phyloP scores from a whole-genome alignment of 2,113 vertebrate species.

The Egretta garzetta region DNA sequence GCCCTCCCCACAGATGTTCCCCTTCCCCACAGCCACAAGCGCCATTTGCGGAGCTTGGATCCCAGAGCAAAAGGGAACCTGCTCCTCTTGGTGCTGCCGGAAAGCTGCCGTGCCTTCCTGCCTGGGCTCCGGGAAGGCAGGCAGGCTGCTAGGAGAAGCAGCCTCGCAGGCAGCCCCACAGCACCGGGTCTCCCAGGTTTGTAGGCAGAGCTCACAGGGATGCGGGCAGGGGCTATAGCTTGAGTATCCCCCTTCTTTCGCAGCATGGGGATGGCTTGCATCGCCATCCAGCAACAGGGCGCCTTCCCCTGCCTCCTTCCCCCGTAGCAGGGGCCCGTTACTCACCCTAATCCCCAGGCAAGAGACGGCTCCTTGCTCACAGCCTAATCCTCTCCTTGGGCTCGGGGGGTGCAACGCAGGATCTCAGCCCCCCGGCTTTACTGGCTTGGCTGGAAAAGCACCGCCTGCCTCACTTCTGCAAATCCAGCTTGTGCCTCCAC shows the following conservation, averaged over 20 bases:
- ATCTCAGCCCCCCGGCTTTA: constrained; percentile 55
- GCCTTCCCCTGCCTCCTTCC: neutral
- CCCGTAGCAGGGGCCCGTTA: neutral
- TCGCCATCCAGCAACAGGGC: neutral
- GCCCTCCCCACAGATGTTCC: rapidly evolving
- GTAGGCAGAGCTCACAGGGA: neutral
- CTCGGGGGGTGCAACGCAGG: constrained; percentile 22
- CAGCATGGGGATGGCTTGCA: neutral
- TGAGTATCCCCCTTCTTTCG: neutral
- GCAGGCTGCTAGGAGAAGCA: neutral
- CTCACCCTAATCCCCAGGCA: neutral
- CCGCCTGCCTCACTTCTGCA: constrained; percentile 77
- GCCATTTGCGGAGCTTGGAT: neutral
- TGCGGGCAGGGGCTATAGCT: neutral
- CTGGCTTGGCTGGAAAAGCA: constrained; percentile 75
- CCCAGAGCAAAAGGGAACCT: neutral
- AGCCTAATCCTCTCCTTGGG: constrained; percentile 15
- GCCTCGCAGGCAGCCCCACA: neutral
- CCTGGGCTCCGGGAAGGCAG: neutral
- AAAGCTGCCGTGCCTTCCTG: neutral
- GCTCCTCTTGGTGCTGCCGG: neutral
- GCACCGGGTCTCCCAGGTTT: neutral
- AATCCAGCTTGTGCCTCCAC: constrained; percentile 77
- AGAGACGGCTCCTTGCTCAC: neutral
- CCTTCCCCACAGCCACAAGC: neutral